phyloP scores from a whole-genome alignment of 1,140 invertebrate species.

The Tribolium madens region DNA sequence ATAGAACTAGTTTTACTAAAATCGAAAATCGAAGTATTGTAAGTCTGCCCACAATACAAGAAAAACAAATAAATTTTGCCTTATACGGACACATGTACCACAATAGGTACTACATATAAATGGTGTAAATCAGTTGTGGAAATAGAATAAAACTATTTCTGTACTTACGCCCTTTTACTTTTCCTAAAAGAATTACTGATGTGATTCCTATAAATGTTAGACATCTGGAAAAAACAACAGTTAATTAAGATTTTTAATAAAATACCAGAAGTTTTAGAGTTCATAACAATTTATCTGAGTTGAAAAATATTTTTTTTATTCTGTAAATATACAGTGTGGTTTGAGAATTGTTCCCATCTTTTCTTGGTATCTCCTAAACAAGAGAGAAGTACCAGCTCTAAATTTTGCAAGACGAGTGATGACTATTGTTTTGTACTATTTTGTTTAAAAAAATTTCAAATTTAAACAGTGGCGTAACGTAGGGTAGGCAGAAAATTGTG shows the following conservation, averaged over 20 bases:
- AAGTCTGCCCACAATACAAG: neutral
- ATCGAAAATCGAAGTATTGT: neutral
- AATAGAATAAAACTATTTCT: neutral
- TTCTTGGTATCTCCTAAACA: too few relatives aligned
- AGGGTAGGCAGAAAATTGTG: too few relatives aligned
- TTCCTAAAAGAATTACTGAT: neutral
- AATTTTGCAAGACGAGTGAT: too few relatives aligned
- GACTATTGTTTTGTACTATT: too few relatives aligned
- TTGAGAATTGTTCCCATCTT: too few relatives aligned
- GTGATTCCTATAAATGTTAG: conserved; percentile 4
- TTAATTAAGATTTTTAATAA: neutral
- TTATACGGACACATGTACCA: neutral
- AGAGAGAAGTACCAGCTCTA: too few relatives aligned
- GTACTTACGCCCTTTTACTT: neutral
- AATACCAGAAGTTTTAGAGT: neutral
- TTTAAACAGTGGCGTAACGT: too few relatives aligned
- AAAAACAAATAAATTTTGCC: neutral
- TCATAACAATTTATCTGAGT: too few relatives aligned
- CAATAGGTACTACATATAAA: neutral
- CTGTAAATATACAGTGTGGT: too few relatives aligned
- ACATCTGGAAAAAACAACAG: neutral
- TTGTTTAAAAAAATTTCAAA: too few relatives aligned
- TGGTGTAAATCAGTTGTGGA: conserved; percentile 2
- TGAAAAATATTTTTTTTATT: too few relatives aligned
- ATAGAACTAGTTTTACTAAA: too few relatives aligned